A percentile compares a stretch with the other conserved stretches of the same genome.
Evolutionary conservation across 2,888 invertebrate species (phyloP).

Genomic region (Tolmerus cingulatus): DNA sequence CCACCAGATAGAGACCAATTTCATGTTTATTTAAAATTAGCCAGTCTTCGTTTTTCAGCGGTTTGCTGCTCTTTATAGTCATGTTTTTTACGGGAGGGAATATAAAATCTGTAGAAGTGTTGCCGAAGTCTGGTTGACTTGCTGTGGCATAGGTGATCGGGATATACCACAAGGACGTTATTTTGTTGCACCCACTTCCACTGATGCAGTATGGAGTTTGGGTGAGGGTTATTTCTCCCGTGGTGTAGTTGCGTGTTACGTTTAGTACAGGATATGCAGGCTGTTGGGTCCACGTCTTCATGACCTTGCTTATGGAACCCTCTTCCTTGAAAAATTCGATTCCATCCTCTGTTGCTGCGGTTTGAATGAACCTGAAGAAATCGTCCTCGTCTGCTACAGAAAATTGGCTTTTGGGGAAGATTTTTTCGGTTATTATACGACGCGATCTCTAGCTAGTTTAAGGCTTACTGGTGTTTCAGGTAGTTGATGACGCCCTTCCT

Average conservation of each 20-base stretch:
- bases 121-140: constrained; percentile 54
- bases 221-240: constrained; percentile 65
- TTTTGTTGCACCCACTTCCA: constrained; percentile 31
- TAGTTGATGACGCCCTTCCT: constrained; percentile 52
- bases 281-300: constrained; percentile 71
- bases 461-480: constrained; percentile 51
- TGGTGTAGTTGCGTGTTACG: constrained; percentile 65
- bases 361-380: constrained; percentile 56
- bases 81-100: not conserved
- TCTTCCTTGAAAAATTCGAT: constrained; percentile 51
- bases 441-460: constrained; percentile 26
- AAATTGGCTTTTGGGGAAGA: not conserved
- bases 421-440: not conserved
- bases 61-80: not conserved
- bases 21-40: constrained; percentile 60
- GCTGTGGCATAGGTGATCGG: constrained; percentile 59
- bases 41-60: constrained; percentile 55
- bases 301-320: constrained; percentile 63
- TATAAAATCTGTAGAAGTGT: constrained; percentile 52
- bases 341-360: constrained; percentile 54
- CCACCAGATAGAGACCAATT: constrained; percentile 69
- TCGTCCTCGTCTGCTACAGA: constrained; percentile 53
- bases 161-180: constrained; percentile 57
- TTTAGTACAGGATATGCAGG: constrained; percentile 69
- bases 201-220: constrained; percentile 61